These are phyloP conservation scores for Cathartes aura DNA, from an alignment of 2,113 vertebrate genomes.

Conservation along the genomic window DNA sequence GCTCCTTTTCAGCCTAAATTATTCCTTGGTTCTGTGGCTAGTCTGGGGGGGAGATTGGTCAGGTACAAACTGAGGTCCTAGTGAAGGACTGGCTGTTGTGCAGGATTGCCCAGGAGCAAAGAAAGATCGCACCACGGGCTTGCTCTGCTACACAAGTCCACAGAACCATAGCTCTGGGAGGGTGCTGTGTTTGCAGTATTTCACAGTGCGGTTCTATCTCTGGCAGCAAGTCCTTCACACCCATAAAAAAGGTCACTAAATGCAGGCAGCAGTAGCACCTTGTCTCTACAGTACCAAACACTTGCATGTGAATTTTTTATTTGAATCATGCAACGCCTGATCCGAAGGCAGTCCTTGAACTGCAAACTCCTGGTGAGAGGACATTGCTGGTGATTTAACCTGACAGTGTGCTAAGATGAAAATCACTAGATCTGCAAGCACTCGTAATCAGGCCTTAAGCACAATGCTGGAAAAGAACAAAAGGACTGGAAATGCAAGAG, in stretches of 20 bases:
- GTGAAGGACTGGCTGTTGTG: background rate
- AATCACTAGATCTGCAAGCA: background rate
- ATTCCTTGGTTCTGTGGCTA: background rate
- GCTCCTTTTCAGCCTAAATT: background rate
- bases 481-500: background rate
- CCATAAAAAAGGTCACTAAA: constrained; percentile 3
- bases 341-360: constrained; percentile 30
- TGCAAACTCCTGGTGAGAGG: background rate
- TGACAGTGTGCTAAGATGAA: constrained; percentile 36
- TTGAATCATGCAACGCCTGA: constrained; percentile 10
- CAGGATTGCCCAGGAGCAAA: background rate
- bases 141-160: background rate
- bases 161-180: background rate
- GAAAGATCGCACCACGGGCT: background rate
- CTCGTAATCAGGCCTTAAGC: background rate
- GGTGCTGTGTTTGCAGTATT: background rate
- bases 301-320: constrained; percentile 43
- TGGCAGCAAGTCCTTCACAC: background rate
- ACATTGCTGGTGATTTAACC: constrained; percentile 36
- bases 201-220: background rate
- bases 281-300: constrained; percentile 28
- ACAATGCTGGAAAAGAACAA: constrained; percentile 29
- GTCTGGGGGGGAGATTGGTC: background rate
- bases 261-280: constrained; percentile 10
- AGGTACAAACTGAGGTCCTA: background rate